Evolutionary conservation across 2,797 vertebrate species (phyloP).

Genomic region (Acomys russatus): DNA sequence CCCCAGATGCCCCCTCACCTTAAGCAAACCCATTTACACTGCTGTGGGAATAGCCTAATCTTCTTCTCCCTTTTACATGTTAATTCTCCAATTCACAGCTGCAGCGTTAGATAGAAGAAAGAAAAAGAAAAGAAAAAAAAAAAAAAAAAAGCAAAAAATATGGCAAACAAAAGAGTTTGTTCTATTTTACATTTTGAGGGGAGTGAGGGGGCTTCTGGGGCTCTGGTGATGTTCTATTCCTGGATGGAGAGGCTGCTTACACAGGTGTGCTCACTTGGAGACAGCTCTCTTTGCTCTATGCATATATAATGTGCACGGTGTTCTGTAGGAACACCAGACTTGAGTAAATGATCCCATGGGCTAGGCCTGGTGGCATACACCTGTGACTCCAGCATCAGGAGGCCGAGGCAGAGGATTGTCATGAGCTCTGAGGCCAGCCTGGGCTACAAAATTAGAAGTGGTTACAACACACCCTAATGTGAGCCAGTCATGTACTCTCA

Average conservation of each 20-base stretch:
- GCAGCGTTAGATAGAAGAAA: not conserved
- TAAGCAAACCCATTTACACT: conserved; percentile 55
- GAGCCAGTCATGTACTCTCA: not conserved
- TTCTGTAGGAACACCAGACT: not conserved
- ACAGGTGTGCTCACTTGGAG: conserved; percentile 36
- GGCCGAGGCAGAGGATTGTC: not conserved
- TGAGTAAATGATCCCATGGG: not conserved
- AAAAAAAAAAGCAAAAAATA: not conserved
- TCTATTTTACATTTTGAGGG: not conserved
- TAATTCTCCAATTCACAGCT: conserved; percentile 68
- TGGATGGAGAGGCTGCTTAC: not conserved
- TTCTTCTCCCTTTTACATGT: conserved; percentile 80
- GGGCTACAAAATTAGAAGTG: not conserved
- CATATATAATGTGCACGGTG: not conserved
- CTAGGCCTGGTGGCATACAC: not conserved
- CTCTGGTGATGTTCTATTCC: conserved; percentile 4
- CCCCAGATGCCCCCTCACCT: conserved; percentile 56
- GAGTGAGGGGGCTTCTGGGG: not conserved
- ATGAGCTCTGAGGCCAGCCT: not conserved
- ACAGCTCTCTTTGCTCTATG: not conserved
- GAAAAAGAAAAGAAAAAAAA: not conserved
- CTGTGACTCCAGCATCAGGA: not conserved
- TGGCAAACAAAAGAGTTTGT: conserved; percentile 39
- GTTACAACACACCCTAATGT: not conserved
- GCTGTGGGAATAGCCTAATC: conserved; percentile 64